Evolutionary conservation across 2,888 invertebrate genomes (phyloP).

Genomic region (Drosophila flavopinicola): DNA sequence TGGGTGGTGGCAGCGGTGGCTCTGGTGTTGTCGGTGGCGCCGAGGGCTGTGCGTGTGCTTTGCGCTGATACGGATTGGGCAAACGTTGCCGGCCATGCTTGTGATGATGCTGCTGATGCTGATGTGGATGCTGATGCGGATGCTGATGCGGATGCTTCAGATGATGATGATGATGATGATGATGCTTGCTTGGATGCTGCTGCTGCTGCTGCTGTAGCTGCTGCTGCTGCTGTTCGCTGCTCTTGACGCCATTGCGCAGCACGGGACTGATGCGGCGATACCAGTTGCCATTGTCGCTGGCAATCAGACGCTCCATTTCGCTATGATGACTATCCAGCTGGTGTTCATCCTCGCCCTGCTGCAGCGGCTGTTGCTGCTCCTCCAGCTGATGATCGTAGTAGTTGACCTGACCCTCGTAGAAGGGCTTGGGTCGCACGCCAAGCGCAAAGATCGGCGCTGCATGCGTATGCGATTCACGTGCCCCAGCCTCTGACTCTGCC

Average conservation of each 20-base stretch:
- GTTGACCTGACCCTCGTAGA: conserved; percentile 82
- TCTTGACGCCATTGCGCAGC: conserved; percentile 70
- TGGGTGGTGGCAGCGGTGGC: conserved; percentile 59
- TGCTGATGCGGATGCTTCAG: conserved; percentile 35
- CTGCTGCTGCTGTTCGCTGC: conserved; percentile 34
- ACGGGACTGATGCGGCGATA: conserved; percentile 77
- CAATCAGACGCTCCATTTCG: conserved; percentile 66
- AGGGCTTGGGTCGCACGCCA: conserved; percentile 65
- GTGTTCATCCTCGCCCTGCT: too few species aligned
- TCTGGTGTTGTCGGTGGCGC: conserved; percentile 34
- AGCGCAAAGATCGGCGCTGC: conserved; percentile 54
- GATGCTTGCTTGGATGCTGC: conserved; percentile 26
- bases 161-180: conserved; percentile 43
- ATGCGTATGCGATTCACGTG: conserved; percentile 15
- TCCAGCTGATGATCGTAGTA: conserved; percentile 77
- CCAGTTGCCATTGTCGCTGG: conserved; percentile 73
- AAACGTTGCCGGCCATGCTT: conserved; percentile 25
- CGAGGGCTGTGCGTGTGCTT: not conserved
- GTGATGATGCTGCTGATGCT: conserved; percentile 36
- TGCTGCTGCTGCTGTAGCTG: conserved; percentile 21
- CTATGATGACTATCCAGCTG: conserved; percentile 30
- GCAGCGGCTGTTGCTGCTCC: conserved; percentile 28
- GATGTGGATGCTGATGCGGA: conserved; percentile 16
- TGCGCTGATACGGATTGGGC: conserved; percentile 59
- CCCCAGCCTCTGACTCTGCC: conserved; percentile 10